Evolutionary conservation across 2,113 vertebrate genomes (phyloP).

Genomic region (Oophaga pumilio): DNA sequence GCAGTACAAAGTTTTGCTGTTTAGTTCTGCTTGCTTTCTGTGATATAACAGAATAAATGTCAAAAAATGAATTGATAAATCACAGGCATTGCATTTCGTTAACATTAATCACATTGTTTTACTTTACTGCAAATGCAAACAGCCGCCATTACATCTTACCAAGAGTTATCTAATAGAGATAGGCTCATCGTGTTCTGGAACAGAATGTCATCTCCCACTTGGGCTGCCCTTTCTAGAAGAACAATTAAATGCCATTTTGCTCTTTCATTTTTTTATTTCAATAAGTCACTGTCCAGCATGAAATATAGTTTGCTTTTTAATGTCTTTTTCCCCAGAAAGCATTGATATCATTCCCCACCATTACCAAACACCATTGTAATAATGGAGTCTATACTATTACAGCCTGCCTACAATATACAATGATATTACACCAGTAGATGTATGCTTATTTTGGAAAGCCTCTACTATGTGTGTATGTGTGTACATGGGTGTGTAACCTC

Average conservation of each 20-base stretch:
- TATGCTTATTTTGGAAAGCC: not conserved
- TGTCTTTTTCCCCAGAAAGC: not conserved
- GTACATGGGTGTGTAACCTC: no score
- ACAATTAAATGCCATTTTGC: conserved; percentile 45
- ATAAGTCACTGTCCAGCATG: conserved; percentile 22
- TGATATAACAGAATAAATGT: conserved; percentile 1
- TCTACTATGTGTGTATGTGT: no score
- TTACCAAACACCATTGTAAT: not conserved
- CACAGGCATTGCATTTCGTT: conserved; percentile 6
- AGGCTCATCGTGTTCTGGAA: conserved; percentile 19
- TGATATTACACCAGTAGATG: not conserved
- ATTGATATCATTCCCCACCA: not conserved
- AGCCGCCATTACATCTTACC: not conserved
- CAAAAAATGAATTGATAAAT: conserved; percentile 18
- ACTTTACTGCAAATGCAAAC: conserved; percentile 5
- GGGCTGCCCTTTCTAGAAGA: conserved; percentile 34
- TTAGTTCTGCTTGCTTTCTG: not conserved
- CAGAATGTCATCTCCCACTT: conserved; percentile 30
- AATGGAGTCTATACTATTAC: not conserved
- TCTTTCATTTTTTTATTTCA: conserved; percentile 28
- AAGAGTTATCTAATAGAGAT: not conserved
- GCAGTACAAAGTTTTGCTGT: not conserved
- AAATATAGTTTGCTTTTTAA: not conserved
- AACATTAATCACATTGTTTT: conserved; percentile 6
- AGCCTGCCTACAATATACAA: not conserved